Conservation (phyloP, 2,797 vertebrate species). For the Enteromius mattozi region DNA sequence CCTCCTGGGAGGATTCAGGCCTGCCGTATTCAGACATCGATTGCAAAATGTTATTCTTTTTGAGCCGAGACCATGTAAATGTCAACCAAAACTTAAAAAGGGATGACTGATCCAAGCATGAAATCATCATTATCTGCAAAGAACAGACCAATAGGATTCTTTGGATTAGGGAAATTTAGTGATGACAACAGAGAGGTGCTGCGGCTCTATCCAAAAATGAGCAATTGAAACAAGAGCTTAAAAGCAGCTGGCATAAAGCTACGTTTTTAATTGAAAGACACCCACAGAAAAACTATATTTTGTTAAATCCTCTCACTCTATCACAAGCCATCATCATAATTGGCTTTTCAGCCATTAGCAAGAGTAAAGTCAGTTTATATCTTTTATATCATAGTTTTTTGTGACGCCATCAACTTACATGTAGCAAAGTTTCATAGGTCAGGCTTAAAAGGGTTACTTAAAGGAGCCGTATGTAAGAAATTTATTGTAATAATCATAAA, state of each 20-base stretch:
- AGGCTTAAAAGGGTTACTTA: not conserved
- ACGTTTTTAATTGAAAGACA: not conserved
- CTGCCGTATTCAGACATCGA: slow-evolving; percentile 28
- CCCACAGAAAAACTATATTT: not conserved
- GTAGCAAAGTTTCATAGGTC: not conserved
- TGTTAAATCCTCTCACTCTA: slow-evolving; percentile 7
- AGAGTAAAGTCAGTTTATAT: slow-evolving; percentile 11
- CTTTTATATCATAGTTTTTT: slow-evolving; percentile 5
- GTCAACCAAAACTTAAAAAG: slow-evolving; percentile 63
- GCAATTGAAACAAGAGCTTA: slow-evolving; percentile 16
- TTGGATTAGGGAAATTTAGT: slow-evolving; percentile 38
- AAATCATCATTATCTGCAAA: slow-evolving; percentile 75
- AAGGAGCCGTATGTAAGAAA: no score
- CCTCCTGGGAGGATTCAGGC: slow-evolving; percentile 30
- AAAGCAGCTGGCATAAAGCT: not conserved
- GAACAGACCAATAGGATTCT: slow-evolving; percentile 65
- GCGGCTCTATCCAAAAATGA: slow-evolving; percentile 4
- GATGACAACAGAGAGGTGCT: slow-evolving; percentile 21
- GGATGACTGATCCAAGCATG: slow-evolving; percentile 68
- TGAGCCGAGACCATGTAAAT: slow-evolving; percentile 70
- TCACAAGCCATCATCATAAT: slow-evolving; percentile 6
- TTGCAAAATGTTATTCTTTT: slow-evolving; percentile 62
- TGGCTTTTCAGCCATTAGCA: slow-evolving; percentile 5
- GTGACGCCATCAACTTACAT: not conserved
- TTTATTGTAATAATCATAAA: no score